phyloP scores from a whole-genome alignment of 2,888 invertebrate genomes.

The Omphaloscelis lunosa region DNA sequence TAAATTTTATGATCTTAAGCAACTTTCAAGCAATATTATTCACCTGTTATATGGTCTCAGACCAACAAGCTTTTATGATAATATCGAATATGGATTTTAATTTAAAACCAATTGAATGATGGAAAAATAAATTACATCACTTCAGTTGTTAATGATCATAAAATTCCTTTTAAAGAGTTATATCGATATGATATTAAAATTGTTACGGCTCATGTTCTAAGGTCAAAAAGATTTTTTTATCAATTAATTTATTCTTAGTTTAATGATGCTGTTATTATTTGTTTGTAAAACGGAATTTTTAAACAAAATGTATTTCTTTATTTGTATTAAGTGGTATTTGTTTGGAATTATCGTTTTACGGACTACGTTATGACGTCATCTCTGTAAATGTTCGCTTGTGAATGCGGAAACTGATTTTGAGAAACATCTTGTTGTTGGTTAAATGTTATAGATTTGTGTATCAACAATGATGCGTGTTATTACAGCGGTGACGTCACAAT shows the following conservation, averaged over 20 bases:
- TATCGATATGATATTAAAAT: conserved; percentile 89
- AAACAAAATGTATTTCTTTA: conserved; percentile 72
- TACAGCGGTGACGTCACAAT: conserved; percentile 68
- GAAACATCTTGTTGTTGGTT: conserved; percentile 23
- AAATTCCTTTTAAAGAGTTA: conserved; percentile 80
- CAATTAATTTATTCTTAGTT: conserved; percentile 87
- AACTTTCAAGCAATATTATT: conserved; percentile 62
- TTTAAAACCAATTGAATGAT: conserved; percentile 31
- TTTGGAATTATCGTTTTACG: conserved; percentile 75
- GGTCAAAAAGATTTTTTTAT: conserved; percentile 79
- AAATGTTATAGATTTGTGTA: conserved; percentile 2
- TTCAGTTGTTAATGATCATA: conserved; percentile 75
- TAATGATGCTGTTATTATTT: conserved; percentile 83
- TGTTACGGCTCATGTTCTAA: conserved; percentile 86
- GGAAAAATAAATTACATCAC: conserved; percentile 29
- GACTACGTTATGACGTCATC: conserved; percentile 70
- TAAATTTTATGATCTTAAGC: conserved; percentile 74
- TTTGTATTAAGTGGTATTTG: conserved; percentile 74
- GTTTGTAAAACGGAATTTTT: conserved; percentile 81
- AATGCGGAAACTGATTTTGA: conserved; percentile 11
- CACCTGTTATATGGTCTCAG: conserved; percentile 60
- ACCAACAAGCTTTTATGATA: conserved; percentile 49
- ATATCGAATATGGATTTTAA: conserved; percentile 30
- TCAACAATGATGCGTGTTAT: conserved; percentile 18
- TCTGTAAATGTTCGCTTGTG: conserved; percentile 53